phyloP scores from a whole-genome alignment of 1,140 invertebrate genomes.

The Xylocopa sonorina region DNA sequence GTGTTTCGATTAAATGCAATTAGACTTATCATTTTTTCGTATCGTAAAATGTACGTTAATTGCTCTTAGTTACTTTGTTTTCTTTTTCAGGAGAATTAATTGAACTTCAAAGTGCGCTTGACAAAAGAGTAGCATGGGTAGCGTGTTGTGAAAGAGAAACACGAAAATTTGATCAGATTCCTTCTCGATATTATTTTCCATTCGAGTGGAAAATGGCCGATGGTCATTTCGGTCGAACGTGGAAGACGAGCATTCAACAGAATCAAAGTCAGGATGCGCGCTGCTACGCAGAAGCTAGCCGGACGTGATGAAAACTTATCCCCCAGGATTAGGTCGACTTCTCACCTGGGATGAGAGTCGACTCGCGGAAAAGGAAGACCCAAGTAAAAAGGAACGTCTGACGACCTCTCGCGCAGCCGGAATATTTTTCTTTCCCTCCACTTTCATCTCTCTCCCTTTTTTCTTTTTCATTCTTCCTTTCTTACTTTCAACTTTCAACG shows the following conservation, averaged over 20 bases:
- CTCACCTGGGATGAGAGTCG: slow-evolving; percentile 49
- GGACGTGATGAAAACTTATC: slow-evolving; percentile 63
- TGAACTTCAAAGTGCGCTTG: too few relatives aligned
- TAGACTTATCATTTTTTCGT: too few relatives aligned
- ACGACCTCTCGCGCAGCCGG: slow-evolving; percentile 4
- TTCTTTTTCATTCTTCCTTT: too few relatives aligned
- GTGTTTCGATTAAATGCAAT: too few relatives aligned
- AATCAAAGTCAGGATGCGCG: slow-evolving; percentile 66
- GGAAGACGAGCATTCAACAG: slow-evolving; percentile 45
- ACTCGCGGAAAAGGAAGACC: slow-evolving; percentile 39
- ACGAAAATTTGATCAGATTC: not conserved
- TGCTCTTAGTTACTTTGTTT: too few relatives aligned
- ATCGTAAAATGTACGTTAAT: too few relatives aligned
- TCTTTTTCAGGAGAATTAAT: too few relatives aligned
- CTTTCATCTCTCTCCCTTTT: not conserved
- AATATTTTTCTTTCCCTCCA: slow-evolving; percentile 6
- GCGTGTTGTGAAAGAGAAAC: not conserved
- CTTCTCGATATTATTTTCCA: not conserved
- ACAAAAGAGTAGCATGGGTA: not conserved
- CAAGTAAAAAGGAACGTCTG: slow-evolving; percentile 35
- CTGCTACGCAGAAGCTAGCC: slow-evolving; percentile 43
- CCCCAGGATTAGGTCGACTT: slow-evolving; percentile 58
- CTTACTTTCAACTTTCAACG: too few relatives aligned
- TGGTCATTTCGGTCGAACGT: slow-evolving; percentile 48
- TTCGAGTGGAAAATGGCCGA: slow-evolving; percentile 23